Evolutionary conservation across 2,888 invertebrate genomes (phyloP), one percentile per base, ranked within the genome.

Genomic region (Teinopalpus imperialis): DNA sequence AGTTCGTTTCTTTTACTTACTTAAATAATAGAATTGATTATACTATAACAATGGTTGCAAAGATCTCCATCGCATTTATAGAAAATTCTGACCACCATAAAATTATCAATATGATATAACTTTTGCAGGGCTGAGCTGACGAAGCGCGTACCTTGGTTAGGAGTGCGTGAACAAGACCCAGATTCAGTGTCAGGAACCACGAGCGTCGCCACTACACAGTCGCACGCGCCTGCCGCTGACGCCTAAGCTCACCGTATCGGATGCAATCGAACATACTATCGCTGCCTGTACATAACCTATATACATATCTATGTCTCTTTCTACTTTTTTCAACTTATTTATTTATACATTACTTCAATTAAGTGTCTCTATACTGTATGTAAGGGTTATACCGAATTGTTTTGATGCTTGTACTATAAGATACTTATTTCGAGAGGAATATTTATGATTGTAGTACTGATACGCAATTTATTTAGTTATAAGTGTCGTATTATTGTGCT

Each of bases 81-180:
- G n/a, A n/a, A n/a, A n/a, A n/a, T n/a, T n/a, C n/a, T n/a, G n/a
- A n/a, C n/a, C n/a, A n/a, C n/a, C n/a, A n/a, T n/a, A n/a, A n/a
- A n/a, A n/a, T n/a, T n/a, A n/a, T n/a, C n/a, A n/a, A n/a, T n/a
- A 10, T 34, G 5, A 32, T 32, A 9, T 34, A 12, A 10, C 8
- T 16, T 50, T 39, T 50, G 12, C 68, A 94, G 94, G 71, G 85
- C 93, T 66, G 96, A 96, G 71, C 82, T 96, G 43, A 92, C 94
- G 66, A 96, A 95, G 66, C 92, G 94, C 34, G 81, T 96, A 37
- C 95, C 95, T 1, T 96, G 94, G 94, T 71, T 94, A 68, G 93
- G 93, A 7, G 93, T 94, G 12, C 91, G 91, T 6, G 94, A 94
- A 61, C 77, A 88, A 3, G 81, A 82, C 43, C 85, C 85, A 0